Base-by-base conservation (phyloP, 2,113 vertebrate species). In the Zosterops japonicus region DNA sequence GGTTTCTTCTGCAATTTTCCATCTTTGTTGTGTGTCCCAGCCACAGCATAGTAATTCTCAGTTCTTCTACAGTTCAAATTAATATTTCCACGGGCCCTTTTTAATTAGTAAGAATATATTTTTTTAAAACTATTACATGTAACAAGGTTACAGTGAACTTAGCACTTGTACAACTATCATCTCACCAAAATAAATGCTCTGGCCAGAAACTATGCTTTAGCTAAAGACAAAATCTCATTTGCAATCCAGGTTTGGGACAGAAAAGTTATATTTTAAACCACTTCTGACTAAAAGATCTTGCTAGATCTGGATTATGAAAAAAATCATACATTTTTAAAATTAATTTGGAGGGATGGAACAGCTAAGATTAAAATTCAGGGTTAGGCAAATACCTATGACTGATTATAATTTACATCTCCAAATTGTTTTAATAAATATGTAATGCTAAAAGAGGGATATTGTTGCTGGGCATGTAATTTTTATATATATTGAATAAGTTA, bases 331-430 rank as follows among this genome's bases (percentile, higher is more conserved):
- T 91, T 76, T 95, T 74, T 65, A 85, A 89, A 87, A 92, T 89
- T 90, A 91, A 90, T 84, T 83, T 86, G 70, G 56, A 94, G 9
- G 31, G 57, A 93, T 78, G 55, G 95, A 96, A 87, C 64, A 90
- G 88, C 93, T 89, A 96, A 90, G 76, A 91, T 95, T 95, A 95
- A 95, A 97, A 97, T 95, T 92, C 91, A 97, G 91, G 67, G 68
- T 63, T 70, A 65, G 19, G 89, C 83, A 92, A 25, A 46, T 80
- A 95, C 68, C 49, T 89, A 64, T 42, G 88, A 78, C 22, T 47
- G 61, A 89, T 94, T 95, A 61, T 91, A 94, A 97, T 94, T 97
- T 95, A 93, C n/a, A 94, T 61, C 55, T 96, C 77, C 53, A 94
- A 96, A 87, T 84, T 92, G 77, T 94, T 97, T 95, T 94, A 97